phyloP scores from a whole-genome alignment of 2,888 invertebrate species.

The Apodemia zela region DNA sequence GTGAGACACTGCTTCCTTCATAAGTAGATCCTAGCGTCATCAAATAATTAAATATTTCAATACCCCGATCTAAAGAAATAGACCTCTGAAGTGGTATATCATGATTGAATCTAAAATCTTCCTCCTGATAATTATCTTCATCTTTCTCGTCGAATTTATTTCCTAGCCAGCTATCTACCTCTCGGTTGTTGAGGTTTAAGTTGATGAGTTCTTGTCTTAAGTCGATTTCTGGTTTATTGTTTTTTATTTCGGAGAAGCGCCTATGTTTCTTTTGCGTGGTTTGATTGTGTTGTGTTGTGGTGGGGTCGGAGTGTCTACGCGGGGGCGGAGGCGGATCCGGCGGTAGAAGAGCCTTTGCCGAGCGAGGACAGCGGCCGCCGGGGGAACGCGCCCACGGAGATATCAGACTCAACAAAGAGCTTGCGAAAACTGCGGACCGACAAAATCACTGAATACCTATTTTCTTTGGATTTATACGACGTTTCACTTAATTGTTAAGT shows the following conservation, averaged over 20 bases:
- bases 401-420: conserved; percentile 90
- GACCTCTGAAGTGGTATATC: conserved; percentile 60
- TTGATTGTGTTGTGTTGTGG: conserved; percentile 31
- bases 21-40: conserved; percentile 52
- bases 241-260: conserved; percentile 47
- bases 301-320: conserved; percentile 60
- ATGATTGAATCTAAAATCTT: conserved; percentile 49
- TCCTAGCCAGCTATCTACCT: conserved; percentile 63
- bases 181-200: conserved; percentile 52
- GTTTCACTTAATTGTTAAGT: not conserved
- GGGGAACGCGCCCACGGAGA: conserved; percentile 87
- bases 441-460: conserved; percentile 21
- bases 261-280: conserved; percentile 33
- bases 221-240: conserved; percentile 48
- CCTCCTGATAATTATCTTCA: conserved; percentile 34
- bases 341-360: conserved; percentile 85
- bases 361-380: conserved; percentile 89
- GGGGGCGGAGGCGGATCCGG: conserved; percentile 60
- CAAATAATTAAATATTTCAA: conserved; percentile 59
- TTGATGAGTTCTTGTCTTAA: conserved; percentile 61
- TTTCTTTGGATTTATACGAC: not conserved
- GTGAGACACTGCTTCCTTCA: conserved; percentile 32
- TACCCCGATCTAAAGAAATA: conserved; percentile 62
- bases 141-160: conserved; percentile 49
- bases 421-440: conserved; percentile 88